Conservation (phyloP, 2,888 invertebrate species). For the Uloborus plumipes region DNA sequence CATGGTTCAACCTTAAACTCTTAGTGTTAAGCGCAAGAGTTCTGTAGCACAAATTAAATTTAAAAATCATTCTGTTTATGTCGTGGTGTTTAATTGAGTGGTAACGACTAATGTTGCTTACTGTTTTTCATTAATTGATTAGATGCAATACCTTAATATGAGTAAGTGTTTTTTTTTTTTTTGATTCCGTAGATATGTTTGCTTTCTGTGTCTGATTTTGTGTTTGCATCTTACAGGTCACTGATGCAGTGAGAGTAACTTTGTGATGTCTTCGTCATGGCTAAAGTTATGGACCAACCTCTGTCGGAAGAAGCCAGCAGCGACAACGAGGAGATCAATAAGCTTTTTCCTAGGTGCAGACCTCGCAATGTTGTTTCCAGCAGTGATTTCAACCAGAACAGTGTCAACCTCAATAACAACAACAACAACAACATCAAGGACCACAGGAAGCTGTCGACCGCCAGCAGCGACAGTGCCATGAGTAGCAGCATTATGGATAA, state of each 20-base stretch:
- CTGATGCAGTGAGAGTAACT: slow-evolving; percentile 49
- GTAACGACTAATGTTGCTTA: too few relatives aligned
- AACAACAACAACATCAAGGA: slow-evolving; percentile 28
- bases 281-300: slow-evolving; percentile 65
- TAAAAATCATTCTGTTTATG: too few relatives aligned
- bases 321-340: slow-evolving; percentile 81
- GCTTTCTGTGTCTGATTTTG: neutral
- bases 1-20: too few relatives aligned
- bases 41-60: too few relatives aligned
- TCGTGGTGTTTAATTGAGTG: too few relatives aligned
- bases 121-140: too few relatives aligned
- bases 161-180: too few relatives aligned
- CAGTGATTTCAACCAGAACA: slow-evolving; percentile 66
- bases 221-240: slow-evolving; percentile 17
- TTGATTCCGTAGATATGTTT: neutral
- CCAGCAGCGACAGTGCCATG: slow-evolving; percentile 55
- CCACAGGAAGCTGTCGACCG: slow-evolving; percentile 53
- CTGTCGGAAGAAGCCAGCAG: slow-evolving; percentile 67
- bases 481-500: slow-evolving; percentile 57
- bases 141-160: too few relatives aligned
- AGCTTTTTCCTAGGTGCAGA: slow-evolving; percentile 89
- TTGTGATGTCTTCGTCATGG: slow-evolving; percentile 64
- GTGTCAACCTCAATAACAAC: slow-evolving; percentile 25
- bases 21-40: too few relatives aligned
- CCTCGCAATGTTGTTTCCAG: slow-evolving; percentile 71